Percentiles rank a stretch among this genome's conserved stretches.
Evolutionary conservation across 1,140 invertebrate species (phyloP).

Genomic region (Drosophila asahinai): DNA sequence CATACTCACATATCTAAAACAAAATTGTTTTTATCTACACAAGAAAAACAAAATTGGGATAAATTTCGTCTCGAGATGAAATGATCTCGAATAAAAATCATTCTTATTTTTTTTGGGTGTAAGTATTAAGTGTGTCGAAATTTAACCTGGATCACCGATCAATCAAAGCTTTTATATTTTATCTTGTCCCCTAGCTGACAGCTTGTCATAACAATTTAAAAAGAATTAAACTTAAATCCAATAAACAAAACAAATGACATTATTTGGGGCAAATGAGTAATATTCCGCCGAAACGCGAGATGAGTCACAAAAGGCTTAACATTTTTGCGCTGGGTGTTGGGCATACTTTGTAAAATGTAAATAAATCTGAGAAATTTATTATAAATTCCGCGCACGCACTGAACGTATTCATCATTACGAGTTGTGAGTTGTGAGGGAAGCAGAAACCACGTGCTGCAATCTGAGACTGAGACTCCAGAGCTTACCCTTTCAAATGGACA

Average conservation of each 20-base stretch:
- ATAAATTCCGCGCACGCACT: slow-evolving; percentile 37
- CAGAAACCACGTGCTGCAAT: slow-evolving; percentile 53
- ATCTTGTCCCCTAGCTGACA: slow-evolving; percentile 30
- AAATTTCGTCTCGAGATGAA: too few relatives aligned
- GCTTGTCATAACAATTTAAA: slow-evolving; percentile 78
- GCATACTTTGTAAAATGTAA: slow-evolving; percentile 35
- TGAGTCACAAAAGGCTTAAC: slow-evolving; percentile 52
- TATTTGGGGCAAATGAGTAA: slow-evolving; percentile 71
- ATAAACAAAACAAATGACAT: slow-evolving; percentile 49
- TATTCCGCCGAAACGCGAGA: slow-evolving; percentile 3
- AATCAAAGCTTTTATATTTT: slow-evolving; percentile 27
- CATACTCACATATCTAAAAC: too few relatives aligned
- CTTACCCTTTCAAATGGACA: slow-evolving; percentile 5
- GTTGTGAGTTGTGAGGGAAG: slow-evolving; percentile 15
- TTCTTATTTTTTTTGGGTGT: too few relatives aligned
- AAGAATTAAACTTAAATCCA: slow-evolving; percentile 52
- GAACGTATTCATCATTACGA: slow-evolving; percentile 60
- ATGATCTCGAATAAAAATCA: too few relatives aligned
- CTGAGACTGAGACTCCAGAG: slow-evolving; percentile 7
- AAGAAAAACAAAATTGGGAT: too few relatives aligned
- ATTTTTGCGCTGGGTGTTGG: slow-evolving; percentile 49
- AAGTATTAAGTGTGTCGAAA: slow-evolving; percentile 11
- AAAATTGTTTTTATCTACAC: too few relatives aligned
- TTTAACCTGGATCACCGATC: slow-evolving; percentile 19
- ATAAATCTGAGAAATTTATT: slow-evolving; percentile 51